A percentile compares a stretch with the other conserved stretches of the same genome.
phyloP scores from a whole-genome alignment of 2,888 invertebrate genomes.

The Pterostichus madidus region DNA sequence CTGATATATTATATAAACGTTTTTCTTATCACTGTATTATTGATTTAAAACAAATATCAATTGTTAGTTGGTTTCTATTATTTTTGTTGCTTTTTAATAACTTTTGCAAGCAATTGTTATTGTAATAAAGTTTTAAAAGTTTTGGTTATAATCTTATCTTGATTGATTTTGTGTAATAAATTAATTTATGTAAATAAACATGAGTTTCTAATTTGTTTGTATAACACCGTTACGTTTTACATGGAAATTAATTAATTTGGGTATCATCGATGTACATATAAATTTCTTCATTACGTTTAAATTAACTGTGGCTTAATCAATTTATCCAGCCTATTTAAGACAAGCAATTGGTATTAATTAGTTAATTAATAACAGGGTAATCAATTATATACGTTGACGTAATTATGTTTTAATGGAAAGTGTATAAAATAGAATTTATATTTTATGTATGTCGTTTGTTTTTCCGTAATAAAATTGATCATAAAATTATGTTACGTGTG shows the following conservation, averaged over 20 bases:
- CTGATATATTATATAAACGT: no score
- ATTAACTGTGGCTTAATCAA: constrained; percentile 28
- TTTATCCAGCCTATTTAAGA: constrained; percentile 16
- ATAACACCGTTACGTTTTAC: background rate
- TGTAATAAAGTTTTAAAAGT: background rate
- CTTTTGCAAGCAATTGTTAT: no score
- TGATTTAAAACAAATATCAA: no score
- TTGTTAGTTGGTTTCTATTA: no score
- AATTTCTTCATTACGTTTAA: constrained; percentile 54
- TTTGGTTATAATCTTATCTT: background rate
- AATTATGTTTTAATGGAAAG: constrained; percentile 1
- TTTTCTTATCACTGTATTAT: no score
- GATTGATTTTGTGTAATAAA: background rate
- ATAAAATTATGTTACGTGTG: background rate
- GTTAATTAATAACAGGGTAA: constrained; percentile 37
- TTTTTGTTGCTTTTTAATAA: no score
- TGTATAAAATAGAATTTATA: constrained; percentile 16
- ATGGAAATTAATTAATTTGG: constrained; percentile 32
- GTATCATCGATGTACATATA: constrained; percentile 32
- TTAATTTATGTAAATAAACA: background rate
- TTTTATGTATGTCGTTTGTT: background rate
- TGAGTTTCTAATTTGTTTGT: constrained; percentile 5
- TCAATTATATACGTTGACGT: constrained; percentile 17
- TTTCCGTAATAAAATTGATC: constrained; percentile 12
- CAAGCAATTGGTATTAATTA: constrained; percentile 34